Base-by-base conservation (phyloP, 1,140 invertebrate species). In the Pristionchus pacificus region DNA sequence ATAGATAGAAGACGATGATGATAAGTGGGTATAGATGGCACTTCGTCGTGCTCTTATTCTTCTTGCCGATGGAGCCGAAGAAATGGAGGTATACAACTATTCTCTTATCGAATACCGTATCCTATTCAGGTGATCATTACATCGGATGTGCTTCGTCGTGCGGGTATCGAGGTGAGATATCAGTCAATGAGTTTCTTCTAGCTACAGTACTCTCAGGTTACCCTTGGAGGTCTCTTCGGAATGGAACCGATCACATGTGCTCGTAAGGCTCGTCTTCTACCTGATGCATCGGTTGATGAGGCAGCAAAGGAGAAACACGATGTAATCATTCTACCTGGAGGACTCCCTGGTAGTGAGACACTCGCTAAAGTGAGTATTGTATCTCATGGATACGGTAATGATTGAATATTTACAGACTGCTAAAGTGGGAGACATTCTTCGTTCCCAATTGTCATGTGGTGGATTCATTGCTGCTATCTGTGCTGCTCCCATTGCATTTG, bases 251-350 rank as follows among this genome's bases (percentile, higher is more conserved):
- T 84, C 25, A 69, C 28, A 14, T 77, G 69, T 62, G 67, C 77
- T 24, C 74, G 77, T 58, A 62, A 72, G 57, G 72, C 74, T n/a
- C 63, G 28, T 6, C 70, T 85, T 61, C 65, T 77, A 0, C 74
- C 82, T 28, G 72, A 82, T 58, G 58, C 28, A 15, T 61, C 74
- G 14, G 68, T 80, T n/a, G 73, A 76, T 14, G 71, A 81, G n/a
- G 76, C 77, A 1, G 28, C 60, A 31, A 29, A 68, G 13, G 63
- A 78, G 6, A 58, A 71, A 28, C 89, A 84, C 82, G 93, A 94
- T 88, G 90, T 88, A 60, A 88, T 95, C 58, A 88, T 98, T 67
- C 85, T 97, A 28, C 96, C 96, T 10, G 96, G 96, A 27, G 96
- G 96, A 29, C 81, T 91, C 24, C 90, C 89, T 60, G 93, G 93